Conservation (phyloP, 35 echinoderm and acorn worm genomes). For the Lytechinus variegatus region DNA sequence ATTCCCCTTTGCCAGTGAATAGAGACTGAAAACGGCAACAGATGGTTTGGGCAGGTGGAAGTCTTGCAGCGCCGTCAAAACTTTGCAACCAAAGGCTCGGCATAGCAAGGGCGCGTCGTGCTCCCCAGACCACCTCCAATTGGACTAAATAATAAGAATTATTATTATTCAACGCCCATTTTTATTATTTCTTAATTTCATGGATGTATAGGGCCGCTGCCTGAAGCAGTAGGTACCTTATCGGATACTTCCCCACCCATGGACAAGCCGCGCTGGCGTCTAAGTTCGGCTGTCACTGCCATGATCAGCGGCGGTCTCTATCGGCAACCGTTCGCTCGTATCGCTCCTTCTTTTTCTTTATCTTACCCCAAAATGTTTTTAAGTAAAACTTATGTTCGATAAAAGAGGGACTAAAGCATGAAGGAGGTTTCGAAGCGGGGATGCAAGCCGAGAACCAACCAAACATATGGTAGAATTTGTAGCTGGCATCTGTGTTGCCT, state of each 20-base stretch:
- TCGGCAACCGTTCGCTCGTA: neutral
- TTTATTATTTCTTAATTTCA: slow-evolving; percentile 60
- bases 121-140: slow-evolving; percentile 51
- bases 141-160: slow-evolving; percentile 58
- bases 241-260: neutral
- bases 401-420: slow-evolving; percentile 41
- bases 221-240: slow-evolving; percentile 15
- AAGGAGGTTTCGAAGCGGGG: slow-evolving; percentile 19
- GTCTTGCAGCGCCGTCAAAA: slow-evolving; percentile 11
- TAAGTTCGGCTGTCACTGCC: neutral
- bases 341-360: slow-evolving; percentile 27
- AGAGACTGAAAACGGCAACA: slow-evolving; percentile 44
- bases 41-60: slow-evolving; percentile 41
- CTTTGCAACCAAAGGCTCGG: slow-evolving; percentile 6
- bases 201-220: slow-evolving; percentile 44
- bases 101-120: slow-evolving; percentile 20
- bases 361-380: slow-evolving; percentile 44
- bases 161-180: slow-evolving; percentile 59
- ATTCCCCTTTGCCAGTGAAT: slow-evolving; percentile 39
- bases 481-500: slow-evolving; percentile 30
- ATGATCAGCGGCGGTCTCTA: neutral
- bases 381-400: slow-evolving; percentile 49
- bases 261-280: neutral
- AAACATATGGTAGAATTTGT: slow-evolving; percentile 27
- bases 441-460: neutral